Percentiles rank a stretch among this genome's conserved stretches.
phyloP scores from a whole-genome alignment of 2,888 invertebrate species.

The Xestia sexstrigata region DNA sequence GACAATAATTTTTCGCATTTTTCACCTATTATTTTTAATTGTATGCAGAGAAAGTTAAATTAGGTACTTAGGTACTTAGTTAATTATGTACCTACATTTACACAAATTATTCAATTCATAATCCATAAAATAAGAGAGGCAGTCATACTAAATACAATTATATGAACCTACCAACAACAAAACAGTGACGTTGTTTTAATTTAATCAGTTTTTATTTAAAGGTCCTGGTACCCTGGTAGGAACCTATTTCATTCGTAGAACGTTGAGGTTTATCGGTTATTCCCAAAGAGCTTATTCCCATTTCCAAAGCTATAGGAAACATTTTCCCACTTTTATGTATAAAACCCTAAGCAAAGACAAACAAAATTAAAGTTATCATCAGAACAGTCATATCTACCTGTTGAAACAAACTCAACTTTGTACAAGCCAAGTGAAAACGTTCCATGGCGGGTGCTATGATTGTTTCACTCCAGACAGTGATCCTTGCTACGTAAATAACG shows the following conservation, averaged over 20 bases:
- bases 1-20: no score
- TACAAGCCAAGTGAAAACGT: slow-evolving; percentile 5
- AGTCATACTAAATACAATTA: not conserved
- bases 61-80: not conserved
- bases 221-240: no score
- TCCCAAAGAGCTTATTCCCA: not conserved
- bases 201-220: not conserved
- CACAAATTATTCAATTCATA: not conserved
- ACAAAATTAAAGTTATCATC: slow-evolving; percentile 9
- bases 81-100: no score
- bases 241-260: not conserved
- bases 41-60: not conserved
- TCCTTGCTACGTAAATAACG: slow-evolving; percentile 40
- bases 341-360: not conserved
- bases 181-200: not conserved
- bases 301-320: not conserved
- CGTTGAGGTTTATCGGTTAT: not conserved
- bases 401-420: slow-evolving; percentile 27
- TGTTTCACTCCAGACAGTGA: slow-evolving; percentile 38
- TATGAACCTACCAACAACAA: not conserved
- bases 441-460: slow-evolving; percentile 25
- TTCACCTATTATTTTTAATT: not conserved
- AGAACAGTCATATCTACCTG: slow-evolving; percentile 16
- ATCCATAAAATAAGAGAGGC: not conserved
- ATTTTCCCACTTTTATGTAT: no score